A percentile compares a stretch with the other conserved stretches of the same genome.
Evolutionary conservation across 2,797 vertebrate genomes (phyloP).

Genomic region (Eulemur mongoz): DNA sequence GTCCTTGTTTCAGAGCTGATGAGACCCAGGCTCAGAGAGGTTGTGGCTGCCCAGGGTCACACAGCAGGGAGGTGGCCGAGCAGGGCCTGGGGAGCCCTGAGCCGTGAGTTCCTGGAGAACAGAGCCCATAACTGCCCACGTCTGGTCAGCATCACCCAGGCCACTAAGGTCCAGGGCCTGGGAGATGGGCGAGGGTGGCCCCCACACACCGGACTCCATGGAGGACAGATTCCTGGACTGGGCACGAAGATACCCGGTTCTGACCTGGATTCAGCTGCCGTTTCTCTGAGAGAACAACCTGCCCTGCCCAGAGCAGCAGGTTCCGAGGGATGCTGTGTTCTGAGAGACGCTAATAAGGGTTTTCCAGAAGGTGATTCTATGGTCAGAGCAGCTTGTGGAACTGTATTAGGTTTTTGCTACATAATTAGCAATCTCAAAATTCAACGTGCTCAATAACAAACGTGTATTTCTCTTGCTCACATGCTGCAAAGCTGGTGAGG

Average conservation of each 20-base stretch:
- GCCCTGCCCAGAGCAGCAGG: not conserved
- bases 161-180: no score
- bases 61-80: not conserved
- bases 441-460: not conserved
- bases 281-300: not conserved
- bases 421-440: not conserved
- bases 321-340: not conserved
- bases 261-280: not conserved
- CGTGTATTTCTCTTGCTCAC: not conserved
- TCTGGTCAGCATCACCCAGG: not conserved
- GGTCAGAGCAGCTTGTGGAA: not conserved
- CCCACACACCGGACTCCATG: not conserved
- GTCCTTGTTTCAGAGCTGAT: not conserved
- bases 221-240: not conserved
- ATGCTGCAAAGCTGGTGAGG: not conserved
- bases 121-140: not conserved
- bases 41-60: not conserved
- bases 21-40: not conserved
- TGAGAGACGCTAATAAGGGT: not conserved
- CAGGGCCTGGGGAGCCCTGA: not conserved
- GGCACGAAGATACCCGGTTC: not conserved
- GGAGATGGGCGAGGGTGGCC: accelerated
- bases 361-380: not conserved
- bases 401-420: not conserved
- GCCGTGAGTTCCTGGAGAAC: not conserved